Evolutionary conservation across 2,888 invertebrate genomes (phyloP), one percentile per base, ranked within the genome.

Genomic region (Amiota minor): DNA sequence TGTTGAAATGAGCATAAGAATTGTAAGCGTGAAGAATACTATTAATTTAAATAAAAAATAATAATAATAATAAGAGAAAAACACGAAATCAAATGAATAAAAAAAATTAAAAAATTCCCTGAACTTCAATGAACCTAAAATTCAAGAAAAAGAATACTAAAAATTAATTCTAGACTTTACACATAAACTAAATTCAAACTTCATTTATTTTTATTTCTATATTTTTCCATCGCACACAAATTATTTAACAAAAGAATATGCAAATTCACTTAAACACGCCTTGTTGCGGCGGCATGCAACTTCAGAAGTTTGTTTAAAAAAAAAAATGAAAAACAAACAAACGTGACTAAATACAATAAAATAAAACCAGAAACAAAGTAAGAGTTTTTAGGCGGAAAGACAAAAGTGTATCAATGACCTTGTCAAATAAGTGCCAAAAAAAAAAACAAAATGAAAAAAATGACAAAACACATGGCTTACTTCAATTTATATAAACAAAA

Each of bases 391-490:
- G 11, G 14, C 62, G 10, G 35, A 10, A 68, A 68, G 20, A 14
- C 53, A 49, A 50, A 68, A 68, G 53, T 20, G 23, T 53, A 20
- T 53, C 23, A 35, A 68, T 53, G 67, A 68, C 67, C 67, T 68
- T 68, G 67, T 68, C 67, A 68, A 23, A 68, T 68, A 53, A 68
- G 23, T 53, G 67, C 20, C 23, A 68, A 68, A 68, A 9, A n/a
- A n/a, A 53, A 67, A 47, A 67, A 8, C 18, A 20, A 67, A 67
- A 46, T n/a, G 64, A 65, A 46, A 46, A 65, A 65, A 18, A 53
- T n/a, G n/a, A 35, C 35, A 23, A 23, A 23, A 23, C 23, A 23
- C 23, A 35, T 35, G 35, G 6, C 35, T 35, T 35, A 35, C 35
- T 35, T 35, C 4, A 35, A 35, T 35, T 35, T 35, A 6, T 35